phyloP scores from a whole-genome alignment of 2,888 invertebrate genomes.

The Euclidia mi region DNA sequence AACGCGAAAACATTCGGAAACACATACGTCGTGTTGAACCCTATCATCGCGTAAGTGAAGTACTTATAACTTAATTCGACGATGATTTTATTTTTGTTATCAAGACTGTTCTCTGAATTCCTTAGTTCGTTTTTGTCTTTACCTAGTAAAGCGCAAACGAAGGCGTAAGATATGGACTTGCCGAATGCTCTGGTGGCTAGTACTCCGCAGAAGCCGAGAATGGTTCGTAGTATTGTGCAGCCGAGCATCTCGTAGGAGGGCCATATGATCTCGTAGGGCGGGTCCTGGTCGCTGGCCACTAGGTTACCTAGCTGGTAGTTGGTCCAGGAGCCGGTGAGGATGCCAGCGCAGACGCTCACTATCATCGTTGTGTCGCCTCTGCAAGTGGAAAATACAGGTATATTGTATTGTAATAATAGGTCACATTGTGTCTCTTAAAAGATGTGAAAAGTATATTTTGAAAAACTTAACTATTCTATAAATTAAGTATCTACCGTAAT shows the following conservation, averaged over 20 bases:
- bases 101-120: slow-evolving; percentile 91
- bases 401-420: neutral
- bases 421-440: no score
- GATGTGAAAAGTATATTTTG: no score
- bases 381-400: slow-evolving; percentile 26
- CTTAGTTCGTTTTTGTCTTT: slow-evolving; percentile 92
- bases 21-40: slow-evolving; percentile 94
- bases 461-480: no score
- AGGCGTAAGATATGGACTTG: slow-evolving; percentile 92
- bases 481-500: no score
- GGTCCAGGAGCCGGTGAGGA: slow-evolving; percentile 95
- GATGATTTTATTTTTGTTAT: slow-evolving; percentile 93
- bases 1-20: slow-evolving; percentile 94
- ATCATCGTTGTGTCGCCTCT: slow-evolving; percentile 98
- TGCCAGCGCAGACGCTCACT: slow-evolving; percentile 94
- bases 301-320: slow-evolving; percentile 95
- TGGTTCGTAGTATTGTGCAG: slow-evolving; percentile 91
- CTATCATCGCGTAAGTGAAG: slow-evolving; percentile 94
- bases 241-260: slow-evolving; percentile 94
- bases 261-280: slow-evolving; percentile 95
- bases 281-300: slow-evolving; percentile 89
- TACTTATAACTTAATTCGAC: slow-evolving; percentile 96
- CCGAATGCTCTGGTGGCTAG: slow-evolving; percentile 92
- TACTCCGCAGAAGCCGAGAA: slow-evolving; percentile 94
- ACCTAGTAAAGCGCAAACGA: slow-evolving; percentile 92